Evolutionary conservation across 2,888 invertebrate species (phyloP).

Genomic region (Himalopsyche tibetana): DNA sequence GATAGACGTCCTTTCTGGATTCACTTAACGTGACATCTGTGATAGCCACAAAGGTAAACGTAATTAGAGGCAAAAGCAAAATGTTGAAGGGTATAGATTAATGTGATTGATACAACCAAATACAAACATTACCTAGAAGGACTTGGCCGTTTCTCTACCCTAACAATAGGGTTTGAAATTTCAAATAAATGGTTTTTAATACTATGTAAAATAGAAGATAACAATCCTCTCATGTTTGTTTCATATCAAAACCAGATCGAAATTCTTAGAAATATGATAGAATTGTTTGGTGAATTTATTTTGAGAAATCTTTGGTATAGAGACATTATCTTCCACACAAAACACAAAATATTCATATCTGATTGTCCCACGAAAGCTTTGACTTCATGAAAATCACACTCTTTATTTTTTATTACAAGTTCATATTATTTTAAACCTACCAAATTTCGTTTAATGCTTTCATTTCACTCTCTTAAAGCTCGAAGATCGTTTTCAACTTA

Average conservation of each 20-base stretch:
- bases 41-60: conserved; percentile 5
- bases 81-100: conserved; percentile 19
- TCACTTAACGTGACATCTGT: neutral
- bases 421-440: too few species aligned
- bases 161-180: neutral
- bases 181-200: neutral
- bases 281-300: too few species aligned
- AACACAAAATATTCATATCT: too few species aligned
- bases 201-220: neutral
- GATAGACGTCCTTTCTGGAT: neutral
- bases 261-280: too few species aligned
- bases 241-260: neutral
- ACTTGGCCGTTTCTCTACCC: neutral
- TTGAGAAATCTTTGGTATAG: too few species aligned
- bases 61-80: neutral
- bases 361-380: too few species aligned
- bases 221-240: neutral
- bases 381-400: too few species aligned
- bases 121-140: neutral
- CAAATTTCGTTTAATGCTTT: too few species aligned
- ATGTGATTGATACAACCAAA: conserved; percentile 2
- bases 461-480: too few species aligned
- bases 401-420: too few species aligned
- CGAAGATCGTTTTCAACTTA: too few species aligned
- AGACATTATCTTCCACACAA: too few species aligned